Evolutionary conservation across 2,113 vertebrate species (phyloP).

Genomic region (Neodon shergylaensis): DNA sequence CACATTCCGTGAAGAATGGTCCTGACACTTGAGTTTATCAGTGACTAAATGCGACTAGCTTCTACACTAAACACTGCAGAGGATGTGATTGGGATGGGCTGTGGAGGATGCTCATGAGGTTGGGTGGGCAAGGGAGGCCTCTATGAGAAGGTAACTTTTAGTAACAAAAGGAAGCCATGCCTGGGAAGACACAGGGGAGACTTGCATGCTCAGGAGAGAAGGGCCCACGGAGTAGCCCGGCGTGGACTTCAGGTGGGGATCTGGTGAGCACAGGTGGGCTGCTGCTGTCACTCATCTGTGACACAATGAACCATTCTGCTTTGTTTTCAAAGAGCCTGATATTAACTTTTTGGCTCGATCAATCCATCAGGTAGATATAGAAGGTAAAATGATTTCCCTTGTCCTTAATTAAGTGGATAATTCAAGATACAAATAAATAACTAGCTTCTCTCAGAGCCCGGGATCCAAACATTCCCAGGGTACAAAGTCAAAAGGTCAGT

Average conservation of each 20-base stretch:
- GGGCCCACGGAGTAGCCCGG: no score
- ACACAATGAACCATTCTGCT: background rate
- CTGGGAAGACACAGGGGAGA: background rate
- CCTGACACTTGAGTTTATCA: background rate
- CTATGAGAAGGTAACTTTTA: background rate
- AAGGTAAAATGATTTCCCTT: background rate
- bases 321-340: background rate
- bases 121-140: background rate
- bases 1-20: background rate
- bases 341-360: background rate
- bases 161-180: background rate
- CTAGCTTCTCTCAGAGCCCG: background rate
- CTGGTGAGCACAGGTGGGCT: background rate
- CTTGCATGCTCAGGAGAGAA: background rate
- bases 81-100: background rate
- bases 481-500: background rate
- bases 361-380: background rate
- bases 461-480: background rate
- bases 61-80: background rate
- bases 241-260: background rate
- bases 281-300: background rate
- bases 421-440: background rate
- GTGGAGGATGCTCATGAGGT: background rate
- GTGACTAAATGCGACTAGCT: background rate
- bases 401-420: background rate